Evolutionary conservation across 2,113 vertebrate genomes (phyloP).

Genomic region (Gavialis gangeticus): DNA sequence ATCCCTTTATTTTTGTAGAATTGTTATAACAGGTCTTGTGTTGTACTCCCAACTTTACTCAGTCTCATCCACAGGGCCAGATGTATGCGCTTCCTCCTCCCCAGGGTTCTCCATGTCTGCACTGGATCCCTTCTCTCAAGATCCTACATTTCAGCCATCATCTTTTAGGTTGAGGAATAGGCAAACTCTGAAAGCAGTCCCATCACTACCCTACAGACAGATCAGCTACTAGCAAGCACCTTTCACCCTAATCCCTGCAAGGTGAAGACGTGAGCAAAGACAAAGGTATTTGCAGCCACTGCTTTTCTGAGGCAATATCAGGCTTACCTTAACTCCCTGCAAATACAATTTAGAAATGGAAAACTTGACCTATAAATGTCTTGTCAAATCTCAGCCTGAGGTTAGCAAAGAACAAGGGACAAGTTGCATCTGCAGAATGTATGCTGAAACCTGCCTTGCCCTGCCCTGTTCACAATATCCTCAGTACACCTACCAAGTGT

Average conservation of each 20-base stretch:
- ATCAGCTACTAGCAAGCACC: not conserved
- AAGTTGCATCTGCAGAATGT: not conserved
- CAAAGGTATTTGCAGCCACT: not conserved
- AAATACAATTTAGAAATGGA: not conserved
- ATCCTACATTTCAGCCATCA: not conserved
- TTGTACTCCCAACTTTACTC: not conserved
- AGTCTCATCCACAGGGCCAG: not conserved
- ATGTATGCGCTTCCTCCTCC: not conserved
- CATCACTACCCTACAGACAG: rapidly evolving
- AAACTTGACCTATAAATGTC: not conserved
- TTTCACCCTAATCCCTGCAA: not conserved
- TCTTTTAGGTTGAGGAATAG: not conserved
- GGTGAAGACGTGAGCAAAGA: not conserved
- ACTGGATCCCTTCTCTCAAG: not conserved
- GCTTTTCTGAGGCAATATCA: not conserved
- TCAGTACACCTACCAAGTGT: not conserved
- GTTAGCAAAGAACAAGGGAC: not conserved
- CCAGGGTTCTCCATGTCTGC: not conserved
- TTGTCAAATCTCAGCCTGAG: not conserved
- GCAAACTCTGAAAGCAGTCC: not conserved
- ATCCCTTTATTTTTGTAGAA: not conserved
- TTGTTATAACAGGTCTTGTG: not conserved
- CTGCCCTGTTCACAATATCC: not conserved
- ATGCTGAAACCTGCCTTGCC: not conserved
- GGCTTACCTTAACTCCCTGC: not conserved